Evolutionary conservation across 2,888 invertebrate species (phyloP), one percentile per base, ranked within the genome.

Genomic region (Netelia melanura): DNA sequence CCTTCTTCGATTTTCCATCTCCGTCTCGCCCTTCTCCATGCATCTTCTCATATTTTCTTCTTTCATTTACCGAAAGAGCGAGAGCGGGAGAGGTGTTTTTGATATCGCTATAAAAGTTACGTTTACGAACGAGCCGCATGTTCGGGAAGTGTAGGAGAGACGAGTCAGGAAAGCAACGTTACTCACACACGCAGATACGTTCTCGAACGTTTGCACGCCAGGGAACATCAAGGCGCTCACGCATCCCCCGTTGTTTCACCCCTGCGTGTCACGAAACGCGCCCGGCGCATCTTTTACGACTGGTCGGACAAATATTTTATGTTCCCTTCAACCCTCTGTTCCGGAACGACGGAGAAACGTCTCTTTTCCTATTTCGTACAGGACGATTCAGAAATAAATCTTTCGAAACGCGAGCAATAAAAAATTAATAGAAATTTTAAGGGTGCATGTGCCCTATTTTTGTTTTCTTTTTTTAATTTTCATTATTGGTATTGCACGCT

Each of bases 51-150:
- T 43, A n/a, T 70, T 6, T 64, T n/a, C 10, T 65, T 70, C 43
- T 65, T 70, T 77, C 61, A 65, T 61, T 81, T 23, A 43, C 61
- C n/a, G 65, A 48, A 30, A 62, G 56, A 64, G 25, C 10, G 72
- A 25, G 54, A 64, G 10, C 11, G 62, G 23, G 62, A 62, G 58
- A 87, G 84, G 86, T 84, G 86, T 86, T 68, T 89, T 88, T 85
- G 88, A 90, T 90, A 89, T 84, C 80, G 77, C 84, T 83, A 81
- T 89, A 89, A 90, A 90, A 90, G 82, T 88, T 81, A 76, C 81
- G 81, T 87, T 86, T 83, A 87, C 84, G 83, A 72, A 78, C 68
- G 62, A 68, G 67, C 30, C 77, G 52, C 82, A 65, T 79, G 64
- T 80, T 80, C 65, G 71, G 58, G n/a, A 74, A 83, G 62, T 70